These are phyloP conservation scores for Semibalanus balanoides DNA, from an alignment of 1,140 invertebrate genomes.

Conservation along the genomic window DNA sequence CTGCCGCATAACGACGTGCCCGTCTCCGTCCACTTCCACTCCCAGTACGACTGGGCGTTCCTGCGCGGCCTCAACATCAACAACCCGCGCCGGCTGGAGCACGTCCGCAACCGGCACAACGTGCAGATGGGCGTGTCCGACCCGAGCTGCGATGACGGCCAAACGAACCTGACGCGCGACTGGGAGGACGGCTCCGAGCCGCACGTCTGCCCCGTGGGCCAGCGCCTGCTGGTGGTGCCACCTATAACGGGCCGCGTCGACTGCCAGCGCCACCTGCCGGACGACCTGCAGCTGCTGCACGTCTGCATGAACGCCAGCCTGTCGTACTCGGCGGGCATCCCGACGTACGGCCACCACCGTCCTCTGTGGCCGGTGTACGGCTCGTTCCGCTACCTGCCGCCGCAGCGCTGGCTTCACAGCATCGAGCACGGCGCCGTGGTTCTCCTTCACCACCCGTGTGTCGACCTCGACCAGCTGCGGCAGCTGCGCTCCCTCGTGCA, in stretches of 20 bases:
- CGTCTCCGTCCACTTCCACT: background rate
- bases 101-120: background rate
- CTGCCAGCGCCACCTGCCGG: slow-evolving; percentile 49
- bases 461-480: slow-evolving; percentile 47
- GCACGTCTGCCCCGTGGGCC: background rate
- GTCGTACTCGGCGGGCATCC: slow-evolving; percentile 44
- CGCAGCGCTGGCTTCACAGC: slow-evolving; percentile 69
- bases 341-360: slow-evolving; percentile 57
- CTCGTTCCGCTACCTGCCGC: slow-evolving; percentile 63
- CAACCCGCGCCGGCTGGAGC: background rate
- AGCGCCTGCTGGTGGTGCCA: background rate
- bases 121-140: background rate
- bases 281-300: slow-evolving; percentile 50
- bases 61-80: background rate
- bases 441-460: slow-evolving; percentile 78
- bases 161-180: slow-evolving; percentile 52
- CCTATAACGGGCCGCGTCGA: slow-evolving; percentile 28
- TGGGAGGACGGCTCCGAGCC: slow-evolving; percentile 35
- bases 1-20: background rate
- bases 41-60: background rate
- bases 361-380: slow-evolving; percentile 69
- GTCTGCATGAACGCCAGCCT: slow-evolving; percentile 54
- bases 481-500: slow-evolving; percentile 46
- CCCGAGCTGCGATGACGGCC: slow-evolving; percentile 36
- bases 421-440: slow-evolving; percentile 73